Conservation (phyloP, 1,140 invertebrate genomes). For the Pectinophora gossypiella region DNA sequence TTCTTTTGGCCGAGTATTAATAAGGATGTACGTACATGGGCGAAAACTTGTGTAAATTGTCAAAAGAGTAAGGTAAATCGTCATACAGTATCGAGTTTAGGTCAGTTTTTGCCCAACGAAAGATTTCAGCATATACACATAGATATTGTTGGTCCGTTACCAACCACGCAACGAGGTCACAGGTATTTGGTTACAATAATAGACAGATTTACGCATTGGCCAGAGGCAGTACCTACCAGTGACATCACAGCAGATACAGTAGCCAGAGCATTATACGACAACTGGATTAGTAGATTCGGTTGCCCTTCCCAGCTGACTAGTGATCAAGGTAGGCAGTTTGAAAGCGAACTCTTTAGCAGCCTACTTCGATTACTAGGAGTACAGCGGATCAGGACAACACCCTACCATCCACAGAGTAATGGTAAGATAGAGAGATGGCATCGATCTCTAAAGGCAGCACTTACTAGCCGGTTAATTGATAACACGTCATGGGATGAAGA, state of each 20-base stretch:
- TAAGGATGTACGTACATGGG: constrained; percentile 37
- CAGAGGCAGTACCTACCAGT: constrained; percentile 55
- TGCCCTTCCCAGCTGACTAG: constrained; percentile 33
- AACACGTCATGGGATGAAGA: constrained; percentile 27
- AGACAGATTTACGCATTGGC: constrained; percentile 67
- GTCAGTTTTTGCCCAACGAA: constrained; percentile 13
- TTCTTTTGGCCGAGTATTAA: constrained; percentile 26
- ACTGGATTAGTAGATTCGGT: constrained; percentile 41
- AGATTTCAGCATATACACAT: constrained; percentile 66
- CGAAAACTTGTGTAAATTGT: constrained; percentile 29
- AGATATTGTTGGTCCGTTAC: constrained; percentile 71
- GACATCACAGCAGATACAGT: constrained; percentile 47
- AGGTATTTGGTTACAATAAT: constrained; percentile 61
- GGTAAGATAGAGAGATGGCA: constrained; percentile 54
- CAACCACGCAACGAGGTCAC: constrained; percentile 30
- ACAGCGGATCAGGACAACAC: constrained; percentile 36
- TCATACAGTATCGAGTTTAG: background rate
- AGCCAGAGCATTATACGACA: constrained; percentile 15
- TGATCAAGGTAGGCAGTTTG: constrained; percentile 56
- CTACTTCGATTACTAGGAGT: constrained; percentile 26
- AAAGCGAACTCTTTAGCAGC: constrained; percentile 34
- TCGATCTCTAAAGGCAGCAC: constrained; percentile 50
- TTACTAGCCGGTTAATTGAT: constrained; percentile 20
- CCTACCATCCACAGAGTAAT: constrained; percentile 55
- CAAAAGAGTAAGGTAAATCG: constrained; percentile 23